These are phyloP conservation scores for Cerastis leucographa DNA, from an alignment of 2,888 invertebrate species.

Conservation along the genomic window DNA sequence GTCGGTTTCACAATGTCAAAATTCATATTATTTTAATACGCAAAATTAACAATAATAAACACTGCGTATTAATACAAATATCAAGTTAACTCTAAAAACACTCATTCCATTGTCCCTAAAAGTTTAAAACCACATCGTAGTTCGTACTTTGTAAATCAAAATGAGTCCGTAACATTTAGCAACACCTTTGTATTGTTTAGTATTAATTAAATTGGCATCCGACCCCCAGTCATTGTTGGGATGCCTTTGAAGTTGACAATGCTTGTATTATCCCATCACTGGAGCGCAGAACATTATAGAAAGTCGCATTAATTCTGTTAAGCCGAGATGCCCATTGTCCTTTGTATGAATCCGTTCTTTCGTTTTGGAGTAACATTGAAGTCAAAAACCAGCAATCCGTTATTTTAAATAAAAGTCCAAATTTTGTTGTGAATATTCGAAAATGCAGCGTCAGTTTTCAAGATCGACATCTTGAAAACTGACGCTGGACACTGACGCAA, in stretches of 20 bases:
- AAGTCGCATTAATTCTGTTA: constrained; percentile 39
- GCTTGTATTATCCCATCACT: constrained; percentile 30
- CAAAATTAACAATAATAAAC: background rate
- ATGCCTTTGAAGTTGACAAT: constrained; percentile 44
- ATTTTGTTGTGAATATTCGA: background rate
- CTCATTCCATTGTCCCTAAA: constrained; percentile 32
- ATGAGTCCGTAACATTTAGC: constrained; percentile 27
- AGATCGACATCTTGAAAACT: too few relatives aligned
- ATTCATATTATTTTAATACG: background rate
- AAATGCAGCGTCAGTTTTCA: background rate
- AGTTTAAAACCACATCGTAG: constrained; percentile 48
- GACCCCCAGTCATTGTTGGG: constrained; percentile 40
- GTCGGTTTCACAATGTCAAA: background rate
- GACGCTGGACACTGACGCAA: too few relatives aligned
- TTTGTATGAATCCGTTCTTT: constrained; percentile 1
- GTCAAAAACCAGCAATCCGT: background rate
- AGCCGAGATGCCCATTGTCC: constrained; percentile 5
- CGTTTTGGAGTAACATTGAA: constrained; percentile 23
- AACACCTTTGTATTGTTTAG: constrained; percentile 51
- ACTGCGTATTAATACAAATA: constrained; percentile 22
- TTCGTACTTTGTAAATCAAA: constrained; percentile 59
- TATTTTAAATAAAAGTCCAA: background rate
- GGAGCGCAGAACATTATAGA: constrained; percentile 15
- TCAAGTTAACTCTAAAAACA: constrained; percentile 26
- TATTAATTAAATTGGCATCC: constrained; percentile 64